Percentiles rank a stretch among this genome's conserved stretches.
phyloP scores from a whole-genome alignment of 2,888 invertebrate genomes.

The Lithodes maja region DNA sequence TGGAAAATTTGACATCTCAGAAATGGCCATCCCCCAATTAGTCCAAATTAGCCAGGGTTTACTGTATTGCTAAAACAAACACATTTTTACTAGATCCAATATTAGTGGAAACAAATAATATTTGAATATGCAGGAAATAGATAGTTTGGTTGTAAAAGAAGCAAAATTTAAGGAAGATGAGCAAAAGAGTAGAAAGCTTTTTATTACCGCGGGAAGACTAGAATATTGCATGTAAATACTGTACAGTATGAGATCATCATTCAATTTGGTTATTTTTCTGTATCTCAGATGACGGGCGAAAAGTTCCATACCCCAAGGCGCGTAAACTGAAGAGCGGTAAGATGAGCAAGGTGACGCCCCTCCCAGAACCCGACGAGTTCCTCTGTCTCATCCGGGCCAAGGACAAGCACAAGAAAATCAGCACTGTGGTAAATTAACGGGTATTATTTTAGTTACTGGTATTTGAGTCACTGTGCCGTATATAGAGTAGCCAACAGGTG shows the following conservation, averaged over 20 bases:
- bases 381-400: slow-evolving; percentile 68
- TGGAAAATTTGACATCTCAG: no score
- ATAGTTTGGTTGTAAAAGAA: not conserved
- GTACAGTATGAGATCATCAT: not conserved
- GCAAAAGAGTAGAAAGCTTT: not conserved
- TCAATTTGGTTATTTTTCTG: not conserved
- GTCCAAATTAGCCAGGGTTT: no score
- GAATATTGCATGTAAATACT: not conserved
- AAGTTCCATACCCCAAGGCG: slow-evolving; percentile 64
- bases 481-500: no score
- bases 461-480: no score
- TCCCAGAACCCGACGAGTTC: slow-evolving; percentile 70
- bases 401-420: slow-evolving; percentile 69
- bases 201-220: not conserved
- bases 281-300: slow-evolving; percentile 69
- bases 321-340: slow-evolving; percentile 66
- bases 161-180: not conserved
- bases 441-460: no score
- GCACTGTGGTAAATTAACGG: slow-evolving; percentile 54
- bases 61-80: no score
- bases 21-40: no score
- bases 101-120: no score
- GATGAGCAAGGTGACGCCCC: slow-evolving; percentile 60
- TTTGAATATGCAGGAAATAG: no score
- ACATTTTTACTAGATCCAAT: no score